Evolutionary conservation across 2,113 vertebrate species (phyloP).

Genomic region (Nannospalax galili): DNA sequence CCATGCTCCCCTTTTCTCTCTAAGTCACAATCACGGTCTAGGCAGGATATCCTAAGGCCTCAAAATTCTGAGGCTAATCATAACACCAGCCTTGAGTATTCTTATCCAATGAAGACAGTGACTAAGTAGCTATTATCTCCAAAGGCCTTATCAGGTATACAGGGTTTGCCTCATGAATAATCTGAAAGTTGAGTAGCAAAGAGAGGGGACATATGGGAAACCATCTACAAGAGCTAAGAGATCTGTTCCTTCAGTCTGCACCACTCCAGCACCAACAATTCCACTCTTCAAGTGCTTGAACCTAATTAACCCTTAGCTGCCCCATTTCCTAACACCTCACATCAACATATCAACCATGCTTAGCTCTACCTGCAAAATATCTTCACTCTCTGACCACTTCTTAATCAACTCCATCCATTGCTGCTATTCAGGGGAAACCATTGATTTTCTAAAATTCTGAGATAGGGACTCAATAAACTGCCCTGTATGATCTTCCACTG

Average conservation of each 20-base stretch:
- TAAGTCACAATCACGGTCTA: not conserved
- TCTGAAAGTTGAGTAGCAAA: not conserved
- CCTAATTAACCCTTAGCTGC: not conserved
- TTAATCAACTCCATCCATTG: not conserved
- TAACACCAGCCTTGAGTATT: not conserved
- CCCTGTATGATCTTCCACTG: not conserved
- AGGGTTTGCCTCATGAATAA: not conserved
- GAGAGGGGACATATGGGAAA: not conserved
- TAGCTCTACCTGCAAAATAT: too few relatives aligned
- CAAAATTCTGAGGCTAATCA: not conserved
- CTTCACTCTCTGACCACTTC: not conserved
- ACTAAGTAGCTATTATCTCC: not conserved
- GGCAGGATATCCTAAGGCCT: not conserved
- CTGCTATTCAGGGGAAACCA: not conserved
- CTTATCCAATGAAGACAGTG: not conserved
- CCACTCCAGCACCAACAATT: not conserved
- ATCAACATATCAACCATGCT: not conserved
- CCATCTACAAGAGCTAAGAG: not conserved
- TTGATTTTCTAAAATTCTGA: too few relatives aligned
- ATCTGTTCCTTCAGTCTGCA: not conserved
- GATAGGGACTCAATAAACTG: not conserved
- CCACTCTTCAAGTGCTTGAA: not conserved
- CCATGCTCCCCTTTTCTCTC: fast-evolving
- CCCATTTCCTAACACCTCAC: not conserved
- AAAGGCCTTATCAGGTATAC: not conserved